Base-by-base conservation (phyloP, 2,888 invertebrate genomes). In the Microplitis deprimator region DNA sequence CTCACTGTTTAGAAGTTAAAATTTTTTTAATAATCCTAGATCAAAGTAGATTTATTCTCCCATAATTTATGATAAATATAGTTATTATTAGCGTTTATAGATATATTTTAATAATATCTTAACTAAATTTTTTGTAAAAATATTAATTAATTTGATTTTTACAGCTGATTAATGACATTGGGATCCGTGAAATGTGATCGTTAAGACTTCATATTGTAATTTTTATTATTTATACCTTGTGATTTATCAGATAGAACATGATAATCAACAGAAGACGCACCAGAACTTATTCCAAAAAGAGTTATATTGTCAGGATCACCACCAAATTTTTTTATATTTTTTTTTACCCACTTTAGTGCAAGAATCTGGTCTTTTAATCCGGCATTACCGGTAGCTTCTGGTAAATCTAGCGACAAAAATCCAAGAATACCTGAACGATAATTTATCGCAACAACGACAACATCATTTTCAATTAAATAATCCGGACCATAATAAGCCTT, bases 341-440 rank as follows among this genome's bases (percentile, higher is more conserved):
- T 38, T 38, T 78, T 78, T 7, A 85, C 76, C 85, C 85, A 85
- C 20, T 78, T 68, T 8, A 84, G 74, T 0, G 83, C 84, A 8
- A 80, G 65, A 8, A 67, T 29, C 61, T 83, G 83, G 80, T 85
- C 85, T 72, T 83, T 84, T n/a, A 84, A 69, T n/a, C 83, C 84
- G 17, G 79, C 82, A 77, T 85, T 85, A 0, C 84, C 85, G 0
- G 81, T 39, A 1, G 82, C 82, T 6, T 17, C 10, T 16, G 68
- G 68, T 17, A 39, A 13, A 72, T 84, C 82, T 5, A 82, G 82
- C 1, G 82, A 82, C 16, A 83, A 69, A 59, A 81, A 85, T 76
- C 85, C 85, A 0, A 85, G 69, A 1, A 79, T 79, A 10, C 84
- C 83, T 0, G 85, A 75, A 0, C 85, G 85, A 73, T 85, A 85